Conservation (phyloP, 2,113 vertebrate species). For the Petromus typicus region DNA sequence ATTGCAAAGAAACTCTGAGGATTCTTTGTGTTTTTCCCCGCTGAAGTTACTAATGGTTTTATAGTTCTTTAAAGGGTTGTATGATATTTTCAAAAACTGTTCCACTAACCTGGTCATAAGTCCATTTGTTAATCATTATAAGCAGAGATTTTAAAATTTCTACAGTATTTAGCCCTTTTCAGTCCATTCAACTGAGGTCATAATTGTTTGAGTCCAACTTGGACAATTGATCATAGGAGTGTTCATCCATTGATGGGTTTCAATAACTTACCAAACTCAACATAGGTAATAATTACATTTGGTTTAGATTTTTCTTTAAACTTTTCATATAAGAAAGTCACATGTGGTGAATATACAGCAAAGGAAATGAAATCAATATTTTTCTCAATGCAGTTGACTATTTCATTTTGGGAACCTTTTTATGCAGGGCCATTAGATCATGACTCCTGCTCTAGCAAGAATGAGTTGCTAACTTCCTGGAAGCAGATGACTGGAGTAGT, state of each 20-base stretch:
- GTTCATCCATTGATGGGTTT: not conserved
- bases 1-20: constrained; percentile 36
- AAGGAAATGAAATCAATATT: not conserved
- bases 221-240: not conserved
- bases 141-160: constrained; percentile 4
- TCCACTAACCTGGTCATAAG: not conserved
- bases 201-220: not conserved
- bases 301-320: constrained; percentile 19
- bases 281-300: constrained; percentile 10
- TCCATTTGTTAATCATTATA: constrained; percentile 47
- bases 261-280: not conserved
- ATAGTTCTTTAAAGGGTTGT: constrained; percentile 43
- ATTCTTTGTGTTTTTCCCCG: constrained; percentile 52
- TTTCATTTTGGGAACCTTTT: not conserved
- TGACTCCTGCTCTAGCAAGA: not conserved
- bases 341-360: not conserved
- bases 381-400: not conserved
- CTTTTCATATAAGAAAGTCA: not conserved
- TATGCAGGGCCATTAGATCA: fast-evolving
- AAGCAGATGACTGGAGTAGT: not conserved
- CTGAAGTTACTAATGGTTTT: constrained; percentile 70
- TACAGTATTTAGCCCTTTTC: not conserved
- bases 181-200: not conserved
- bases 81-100: constrained; percentile 42
- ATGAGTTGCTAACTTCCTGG: not conserved